Evolutionary conservation across 2,113 vertebrate genomes (phyloP).

Genomic region (Cololabis saira): DNA sequence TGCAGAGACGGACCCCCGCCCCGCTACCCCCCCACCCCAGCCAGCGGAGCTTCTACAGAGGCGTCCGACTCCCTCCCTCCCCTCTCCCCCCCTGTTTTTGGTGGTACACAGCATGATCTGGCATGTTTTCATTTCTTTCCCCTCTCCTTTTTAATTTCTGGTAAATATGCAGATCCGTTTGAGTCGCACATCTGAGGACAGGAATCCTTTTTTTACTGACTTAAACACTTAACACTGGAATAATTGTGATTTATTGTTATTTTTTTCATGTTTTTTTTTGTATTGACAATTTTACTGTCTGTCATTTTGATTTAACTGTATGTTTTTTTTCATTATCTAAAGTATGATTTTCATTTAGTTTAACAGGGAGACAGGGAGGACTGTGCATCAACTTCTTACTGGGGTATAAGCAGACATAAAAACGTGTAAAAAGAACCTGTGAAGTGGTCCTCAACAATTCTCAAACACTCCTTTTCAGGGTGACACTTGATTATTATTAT

Average conservation of each 20-base stretch:
- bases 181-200: constrained; percentile 70
- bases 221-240: constrained; percentile 84
- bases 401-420: constrained; percentile 36
- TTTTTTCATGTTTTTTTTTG: constrained; percentile 56
- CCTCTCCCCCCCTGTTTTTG: background rate
- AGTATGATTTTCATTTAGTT: constrained; percentile 52
- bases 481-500: background rate
- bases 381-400: constrained; percentile 29
- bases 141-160: constrained; percentile 19
- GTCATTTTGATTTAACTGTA: constrained; percentile 64
- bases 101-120: constrained; percentile 64
- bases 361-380: constrained; percentile 50
- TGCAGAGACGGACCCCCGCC: constrained; percentile 18
- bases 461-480: constrained; percentile 34
- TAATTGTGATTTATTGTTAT: constrained; percentile 76
- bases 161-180: constrained; percentile 51
- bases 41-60: background rate
- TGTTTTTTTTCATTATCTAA: constrained; percentile 56
- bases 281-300: constrained; percentile 69
- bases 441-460: constrained; percentile 57
- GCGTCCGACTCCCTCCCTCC: background rate
- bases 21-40: background rate
- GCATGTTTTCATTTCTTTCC: constrained; percentile 57
- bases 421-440: constrained; percentile 50
- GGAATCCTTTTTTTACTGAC: constrained; percentile 58